Evolutionary conservation across 92 coral and sea anemone genomes (phyloP), one percentile per base, ranked within the genome.

Genomic region (Zoanthus gigantus): DNA sequence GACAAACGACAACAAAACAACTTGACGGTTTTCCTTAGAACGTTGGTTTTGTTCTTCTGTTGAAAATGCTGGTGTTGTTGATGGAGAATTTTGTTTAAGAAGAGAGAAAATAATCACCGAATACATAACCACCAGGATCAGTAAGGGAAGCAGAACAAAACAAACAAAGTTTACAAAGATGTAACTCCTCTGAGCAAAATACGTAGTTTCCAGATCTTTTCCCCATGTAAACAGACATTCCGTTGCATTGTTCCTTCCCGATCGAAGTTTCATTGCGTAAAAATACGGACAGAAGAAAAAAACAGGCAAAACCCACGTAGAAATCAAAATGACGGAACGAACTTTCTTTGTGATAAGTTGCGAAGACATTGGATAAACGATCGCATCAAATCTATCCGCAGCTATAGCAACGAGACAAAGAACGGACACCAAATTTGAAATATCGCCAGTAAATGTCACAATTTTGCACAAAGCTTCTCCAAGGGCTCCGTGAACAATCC

Each of bases 331-430:
- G 9, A 12, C 63, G 34, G 18, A 45, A 7, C 85, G 85, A 11
- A 44, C 18, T 44, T 67, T 81, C 46, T 10, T 47, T 6, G 85
- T 81, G 29, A 81, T 81, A 11, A 11, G 54, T 18, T 79, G 84
- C 13, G 84, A 47, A 10, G 84, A 34, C 84, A 79, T 61, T 6
- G 84, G 84, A 34, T 34, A 79, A 67, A 79, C 84, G 54, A 79
- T 53, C 46, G 84, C 84, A 47, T 79, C 84, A 42, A 79, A 79
- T 79, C 84, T 79, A 63, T 79, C 84, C 56, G 63, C 72, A 9
- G 84, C 73, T 17, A 79, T 79, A 5, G 72, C 72, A 18, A 79
- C 84, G 7, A 79, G 84, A 63, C 72, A 79, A 9, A 79, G 34
- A 4, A 63, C 68, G 5, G 84, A 79, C 31, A 79, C 84, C 73